These are phyloP conservation scores for Apodemus agrarius DNA, from an alignment of 2,797 vertebrate genomes.

Conservation along the genomic window DNA sequence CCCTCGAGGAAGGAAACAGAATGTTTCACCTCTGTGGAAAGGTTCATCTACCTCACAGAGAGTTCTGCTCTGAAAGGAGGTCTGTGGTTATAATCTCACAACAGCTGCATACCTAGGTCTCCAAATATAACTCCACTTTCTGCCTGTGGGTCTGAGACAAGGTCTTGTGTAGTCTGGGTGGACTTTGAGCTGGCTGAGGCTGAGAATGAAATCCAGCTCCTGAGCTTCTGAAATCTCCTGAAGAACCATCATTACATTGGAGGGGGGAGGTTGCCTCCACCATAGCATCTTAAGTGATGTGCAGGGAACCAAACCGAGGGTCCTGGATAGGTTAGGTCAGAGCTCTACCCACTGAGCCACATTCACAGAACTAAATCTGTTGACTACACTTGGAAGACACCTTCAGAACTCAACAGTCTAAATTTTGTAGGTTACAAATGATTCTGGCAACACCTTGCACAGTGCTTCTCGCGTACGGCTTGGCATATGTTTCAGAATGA, in stretches of 20 bases:
- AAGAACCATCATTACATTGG: neutral
- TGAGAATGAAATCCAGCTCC: neutral
- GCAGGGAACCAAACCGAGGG: neutral
- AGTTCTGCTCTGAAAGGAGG: conserved; percentile 7
- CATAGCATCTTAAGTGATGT: neutral
- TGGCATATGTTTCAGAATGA: neutral
- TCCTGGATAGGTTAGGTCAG: neutral
- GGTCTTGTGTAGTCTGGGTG: neutral
- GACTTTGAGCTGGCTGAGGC: neutral
- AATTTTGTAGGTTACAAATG: neutral
- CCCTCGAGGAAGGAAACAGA: conserved; percentile 12
- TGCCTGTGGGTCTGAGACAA: neutral
- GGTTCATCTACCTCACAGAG: neutral
- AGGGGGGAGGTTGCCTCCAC: too few relatives aligned
- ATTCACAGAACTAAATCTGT: neutral
- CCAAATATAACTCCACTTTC: neutral
- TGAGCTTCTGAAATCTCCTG: neutral
- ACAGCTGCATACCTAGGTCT: neutral
- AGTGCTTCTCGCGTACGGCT: neutral
- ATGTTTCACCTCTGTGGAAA: conserved; percentile 38
- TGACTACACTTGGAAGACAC: neutral
- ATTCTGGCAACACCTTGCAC: neutral
- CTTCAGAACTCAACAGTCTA: neutral
- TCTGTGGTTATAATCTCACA: neutral
- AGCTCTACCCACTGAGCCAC: neutral